Percentiles rank a stretch among this genome's conserved stretches.
phyloP scores from a whole-genome alignment of 2,113 vertebrate genomes.

The Zosterops japonicus region DNA sequence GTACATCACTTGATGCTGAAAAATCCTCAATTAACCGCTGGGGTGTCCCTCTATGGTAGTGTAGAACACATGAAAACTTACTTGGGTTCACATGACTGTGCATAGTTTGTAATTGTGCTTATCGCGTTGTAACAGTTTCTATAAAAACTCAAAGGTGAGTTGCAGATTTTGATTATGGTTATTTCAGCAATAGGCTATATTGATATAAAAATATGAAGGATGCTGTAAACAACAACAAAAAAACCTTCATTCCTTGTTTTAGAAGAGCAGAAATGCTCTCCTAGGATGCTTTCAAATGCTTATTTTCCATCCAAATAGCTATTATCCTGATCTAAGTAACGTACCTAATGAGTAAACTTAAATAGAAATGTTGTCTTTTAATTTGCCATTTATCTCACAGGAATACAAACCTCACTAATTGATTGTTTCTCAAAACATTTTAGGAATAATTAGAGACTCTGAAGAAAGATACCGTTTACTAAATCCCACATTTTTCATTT shows the following conservation, averaged over 20 bases:
- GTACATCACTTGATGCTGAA: constrained; percentile 84
- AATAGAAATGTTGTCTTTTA: not conserved
- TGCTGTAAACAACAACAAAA: not conserved
- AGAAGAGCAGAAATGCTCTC: not conserved
- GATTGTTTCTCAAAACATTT: not conserved
- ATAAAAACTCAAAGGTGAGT: not conserved
- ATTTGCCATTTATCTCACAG: not conserved
- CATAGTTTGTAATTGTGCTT: not conserved
- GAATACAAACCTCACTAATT: not conserved
- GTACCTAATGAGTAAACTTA: not conserved
- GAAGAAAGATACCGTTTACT: constrained; percentile 82
- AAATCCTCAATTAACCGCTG: constrained; percentile 83
- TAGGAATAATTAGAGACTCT: constrained; percentile 84
- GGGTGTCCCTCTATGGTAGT: constrained; percentile 89
- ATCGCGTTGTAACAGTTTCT: not conserved
- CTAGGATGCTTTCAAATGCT: not conserved
- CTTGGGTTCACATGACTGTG: not conserved
- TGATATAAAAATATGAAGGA: not conserved
- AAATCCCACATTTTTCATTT: constrained; percentile 89
- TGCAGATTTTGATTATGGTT: not conserved
- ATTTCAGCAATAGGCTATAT: not conserved
- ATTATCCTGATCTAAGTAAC: not conserved
- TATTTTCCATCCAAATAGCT: not conserved
- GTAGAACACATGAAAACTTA: constrained; percentile 30
- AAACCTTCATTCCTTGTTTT: accelerated